A percentile compares a stretch with the other conserved stretches of the same genome.
These are phyloP conservation scores for Platyrinchus mystaceus DNA, from an alignment of 2,797 vertebrate genomes.

Conservation along the genomic window DNA sequence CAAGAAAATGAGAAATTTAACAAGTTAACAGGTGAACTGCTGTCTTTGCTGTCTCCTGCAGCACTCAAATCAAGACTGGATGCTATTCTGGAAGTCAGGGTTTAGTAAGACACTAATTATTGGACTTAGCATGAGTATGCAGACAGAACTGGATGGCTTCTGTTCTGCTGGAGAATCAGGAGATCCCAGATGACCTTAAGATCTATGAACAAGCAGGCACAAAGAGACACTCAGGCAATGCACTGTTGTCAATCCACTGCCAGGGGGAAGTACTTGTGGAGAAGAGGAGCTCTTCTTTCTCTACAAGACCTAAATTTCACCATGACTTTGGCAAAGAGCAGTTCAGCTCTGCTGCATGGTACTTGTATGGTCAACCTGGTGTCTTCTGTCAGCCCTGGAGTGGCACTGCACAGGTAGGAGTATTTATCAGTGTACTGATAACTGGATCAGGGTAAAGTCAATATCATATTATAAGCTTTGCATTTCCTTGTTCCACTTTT, in stretches of 20 bases:
- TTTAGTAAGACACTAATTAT: not conserved
- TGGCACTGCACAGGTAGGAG: not conserved
- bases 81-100: not conserved
- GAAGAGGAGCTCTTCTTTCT: not conserved
- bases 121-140: not conserved
- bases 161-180: not conserved
- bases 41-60: not conserved
- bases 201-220: not conserved
- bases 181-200: not conserved
- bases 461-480: not conserved
- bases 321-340: not conserved
- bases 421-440: not conserved
- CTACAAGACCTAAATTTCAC: not conserved
- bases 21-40: not conserved
- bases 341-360: not conserved
- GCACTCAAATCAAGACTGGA: not conserved
- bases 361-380: not conserved
- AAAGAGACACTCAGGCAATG: not conserved
- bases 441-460: not conserved
- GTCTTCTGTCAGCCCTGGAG: not conserved
- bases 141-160: not conserved
- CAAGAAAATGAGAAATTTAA: not conserved
- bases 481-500: not conserved
- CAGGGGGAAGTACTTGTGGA: not conserved
- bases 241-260: not conserved